Conservation (phyloP, 2,888 invertebrate species). For the Aphrophora alni region DNA sequence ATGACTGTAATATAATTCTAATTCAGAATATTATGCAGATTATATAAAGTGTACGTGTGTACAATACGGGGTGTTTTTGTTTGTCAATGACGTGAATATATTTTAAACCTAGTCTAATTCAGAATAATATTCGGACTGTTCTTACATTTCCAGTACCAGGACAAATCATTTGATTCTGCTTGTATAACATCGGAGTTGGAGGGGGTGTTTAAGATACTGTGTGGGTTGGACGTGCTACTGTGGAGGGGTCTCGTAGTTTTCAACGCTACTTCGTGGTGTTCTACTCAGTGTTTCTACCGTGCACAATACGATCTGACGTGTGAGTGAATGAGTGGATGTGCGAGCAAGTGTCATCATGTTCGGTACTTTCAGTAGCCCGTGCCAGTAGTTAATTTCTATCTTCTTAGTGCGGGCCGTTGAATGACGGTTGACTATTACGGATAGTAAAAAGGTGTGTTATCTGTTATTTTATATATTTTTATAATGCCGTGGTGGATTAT, state of each 20-base stretch:
- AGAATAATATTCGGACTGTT: neutral
- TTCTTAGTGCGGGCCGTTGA: neutral
- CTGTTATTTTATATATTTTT: neutral
- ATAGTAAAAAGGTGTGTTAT: conserved; percentile 3
- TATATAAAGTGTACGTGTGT: no score
- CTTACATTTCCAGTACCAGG: neutral
- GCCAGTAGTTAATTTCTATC: neutral
- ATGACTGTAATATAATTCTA: no score
- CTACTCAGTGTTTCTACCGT: neutral
- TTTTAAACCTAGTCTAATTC: no score
- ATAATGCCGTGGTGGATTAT: neutral
- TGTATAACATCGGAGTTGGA: neutral
- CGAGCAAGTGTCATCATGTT: neutral
- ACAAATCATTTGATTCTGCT: neutral
- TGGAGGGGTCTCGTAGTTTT: neutral
- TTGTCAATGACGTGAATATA: no score
- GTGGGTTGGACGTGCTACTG: neutral
- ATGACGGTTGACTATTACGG: neutral
- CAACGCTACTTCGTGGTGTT: neutral
- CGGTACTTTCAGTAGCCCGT: neutral
- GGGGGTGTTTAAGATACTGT: neutral
- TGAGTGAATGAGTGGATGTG: neutral
- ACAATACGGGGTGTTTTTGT: no score
- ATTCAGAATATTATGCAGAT: no score
- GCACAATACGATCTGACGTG: conserved; percentile 4